These are phyloP conservation scores for Nyctalus aviator DNA, from an alignment of 2,797 vertebrate genomes.

Conservation along the genomic window DNA sequence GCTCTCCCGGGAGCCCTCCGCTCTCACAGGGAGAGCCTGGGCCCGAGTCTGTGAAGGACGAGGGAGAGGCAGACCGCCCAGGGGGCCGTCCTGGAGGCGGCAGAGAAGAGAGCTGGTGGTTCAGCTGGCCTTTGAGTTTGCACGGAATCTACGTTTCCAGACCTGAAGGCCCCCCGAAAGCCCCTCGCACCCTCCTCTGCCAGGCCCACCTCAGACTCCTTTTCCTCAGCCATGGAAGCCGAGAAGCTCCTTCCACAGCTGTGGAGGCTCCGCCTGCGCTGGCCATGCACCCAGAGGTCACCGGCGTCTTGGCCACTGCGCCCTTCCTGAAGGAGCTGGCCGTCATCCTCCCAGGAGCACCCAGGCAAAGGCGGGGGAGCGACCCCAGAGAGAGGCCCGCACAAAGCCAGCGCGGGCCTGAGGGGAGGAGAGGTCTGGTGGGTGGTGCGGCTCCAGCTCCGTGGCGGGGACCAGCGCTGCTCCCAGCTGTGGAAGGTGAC, in stretches of 20 bases:
- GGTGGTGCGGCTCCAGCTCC: rapidly evolving
- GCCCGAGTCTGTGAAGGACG: neutral
- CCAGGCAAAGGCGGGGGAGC: neutral
- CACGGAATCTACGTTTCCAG: neutral
- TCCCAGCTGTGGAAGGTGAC: neutral
- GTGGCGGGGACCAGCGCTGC: neutral
- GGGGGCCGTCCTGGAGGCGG: neutral
- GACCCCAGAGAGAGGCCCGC: neutral
- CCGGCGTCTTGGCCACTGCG: constrained; percentile 92
- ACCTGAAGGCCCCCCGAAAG: neutral
- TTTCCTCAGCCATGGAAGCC: constrained; percentile 83
- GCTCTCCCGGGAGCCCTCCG: neutral
- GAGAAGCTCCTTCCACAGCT: neutral
- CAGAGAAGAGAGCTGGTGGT: neutral
- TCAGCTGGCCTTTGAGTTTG: neutral
- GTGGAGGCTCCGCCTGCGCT: constrained; percentile 82
- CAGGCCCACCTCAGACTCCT: neutral
- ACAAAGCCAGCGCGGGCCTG: neutral
- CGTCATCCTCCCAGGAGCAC: neutral
- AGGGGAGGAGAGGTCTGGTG: neutral
- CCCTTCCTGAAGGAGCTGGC: constrained; percentile 84
- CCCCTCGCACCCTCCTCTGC: neutral
- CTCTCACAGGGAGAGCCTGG: neutral
- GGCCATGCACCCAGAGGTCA: constrained; percentile 92
- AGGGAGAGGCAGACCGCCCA: constrained; percentile 15